Evolutionary conservation across 2,888 invertebrate species (phyloP).

Genomic region (Nephrotoma guestfalica): DNA sequence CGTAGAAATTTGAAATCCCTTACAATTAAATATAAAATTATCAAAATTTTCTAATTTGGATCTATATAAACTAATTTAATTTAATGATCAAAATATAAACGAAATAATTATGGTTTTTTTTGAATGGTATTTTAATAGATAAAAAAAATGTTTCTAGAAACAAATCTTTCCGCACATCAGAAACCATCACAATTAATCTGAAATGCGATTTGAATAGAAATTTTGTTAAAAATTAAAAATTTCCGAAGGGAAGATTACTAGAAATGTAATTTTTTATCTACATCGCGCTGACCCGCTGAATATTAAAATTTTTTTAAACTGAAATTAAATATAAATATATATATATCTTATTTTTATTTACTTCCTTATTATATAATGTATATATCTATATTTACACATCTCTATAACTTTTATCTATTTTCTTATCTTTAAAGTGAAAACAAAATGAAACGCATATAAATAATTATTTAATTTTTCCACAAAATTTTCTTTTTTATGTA

Average conservation of each 20-base stretch:
- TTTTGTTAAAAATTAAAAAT: not conserved
- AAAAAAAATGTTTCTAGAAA: not conserved
- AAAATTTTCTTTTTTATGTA: not conserved
- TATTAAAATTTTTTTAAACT: not conserved
- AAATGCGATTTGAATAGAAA: not conserved
- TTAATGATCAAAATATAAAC: not conserved
- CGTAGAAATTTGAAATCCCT: not conserved
- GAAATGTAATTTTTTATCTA: not conserved
- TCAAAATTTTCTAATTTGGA: not conserved
- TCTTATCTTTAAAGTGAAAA: not conserved
- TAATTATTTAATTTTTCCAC: not conserved
- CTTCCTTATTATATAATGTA: slow-evolving; percentile 5
- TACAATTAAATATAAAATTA: not conserved
- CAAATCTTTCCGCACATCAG: not conserved
- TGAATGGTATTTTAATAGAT: not conserved
- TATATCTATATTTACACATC: not conserved
- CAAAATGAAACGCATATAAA: not conserved
- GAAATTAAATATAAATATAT: slow-evolving; percentile 5
- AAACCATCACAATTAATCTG: not conserved
- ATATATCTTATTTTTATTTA: slow-evolving; percentile 7
- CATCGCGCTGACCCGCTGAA: slow-evolving; percentile 5
- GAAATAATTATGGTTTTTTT: not conserved
- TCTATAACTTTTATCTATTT: not conserved
- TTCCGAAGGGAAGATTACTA: not conserved
- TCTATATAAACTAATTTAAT: not conserved